Conservation (phyloP, 2,888 invertebrate genomes). For the Hypomecis atomaria region DNA sequence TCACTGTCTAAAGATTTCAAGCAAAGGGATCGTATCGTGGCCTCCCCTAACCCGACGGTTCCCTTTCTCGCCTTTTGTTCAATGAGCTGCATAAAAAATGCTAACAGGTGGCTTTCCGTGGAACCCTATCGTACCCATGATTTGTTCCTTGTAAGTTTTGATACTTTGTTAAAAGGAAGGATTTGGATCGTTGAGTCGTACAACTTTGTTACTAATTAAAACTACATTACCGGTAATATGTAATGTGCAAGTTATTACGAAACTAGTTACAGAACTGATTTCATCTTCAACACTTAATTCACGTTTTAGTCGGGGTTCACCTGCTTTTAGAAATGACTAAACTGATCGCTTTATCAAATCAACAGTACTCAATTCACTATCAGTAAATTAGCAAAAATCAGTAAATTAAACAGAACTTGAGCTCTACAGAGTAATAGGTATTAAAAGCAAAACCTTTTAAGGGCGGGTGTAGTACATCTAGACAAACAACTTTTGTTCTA, state of each 20-base stretch:
- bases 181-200: background rate
- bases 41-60: conserved; percentile 25
- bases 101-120: conserved; percentile 34
- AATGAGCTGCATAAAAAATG: conserved; percentile 36
- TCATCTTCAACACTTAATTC: background rate
- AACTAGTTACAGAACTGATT: conserved; percentile 12
- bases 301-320: background rate
- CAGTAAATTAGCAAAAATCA: too few species aligned
- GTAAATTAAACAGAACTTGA: too few species aligned
- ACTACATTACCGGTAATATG: conserved; percentile 9
- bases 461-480: too few species aligned
- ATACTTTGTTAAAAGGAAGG: background rate
- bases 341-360: too few species aligned
- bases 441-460: too few species aligned
- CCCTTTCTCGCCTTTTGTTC: conserved; percentile 32
- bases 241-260: conserved; percentile 10
- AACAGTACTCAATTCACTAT: too few species aligned
- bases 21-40: conserved; percentile 16
- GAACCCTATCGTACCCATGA: conserved; percentile 9
- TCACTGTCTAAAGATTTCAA: conserved; percentile 17
- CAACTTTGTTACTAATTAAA: conserved; percentile 9
- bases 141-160: background rate
- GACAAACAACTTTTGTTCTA: too few species aligned
- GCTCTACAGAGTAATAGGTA: too few species aligned
- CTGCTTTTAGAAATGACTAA: background rate